Evolutionary conservation across 2,113 vertebrate species (phyloP).

Genomic region (Mobula birostris): DNA sequence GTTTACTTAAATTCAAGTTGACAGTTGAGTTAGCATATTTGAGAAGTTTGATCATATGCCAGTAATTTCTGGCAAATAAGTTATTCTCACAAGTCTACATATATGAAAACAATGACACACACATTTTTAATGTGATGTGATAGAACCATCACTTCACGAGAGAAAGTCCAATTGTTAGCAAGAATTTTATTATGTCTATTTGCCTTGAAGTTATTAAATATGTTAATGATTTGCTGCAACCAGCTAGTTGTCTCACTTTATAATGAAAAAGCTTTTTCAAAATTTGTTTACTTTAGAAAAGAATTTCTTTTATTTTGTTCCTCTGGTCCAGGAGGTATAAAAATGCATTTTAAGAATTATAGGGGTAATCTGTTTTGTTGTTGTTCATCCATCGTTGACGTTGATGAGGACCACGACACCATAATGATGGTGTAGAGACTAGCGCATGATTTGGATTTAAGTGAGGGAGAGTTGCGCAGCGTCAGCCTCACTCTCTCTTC

Average conservation of each 20-base stretch:
- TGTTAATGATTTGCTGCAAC: background rate
- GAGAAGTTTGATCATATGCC: background rate
- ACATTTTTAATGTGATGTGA: background rate
- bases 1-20: background rate
- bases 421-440: no score
- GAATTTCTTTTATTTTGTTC: no score
- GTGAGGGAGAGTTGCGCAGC: no score
- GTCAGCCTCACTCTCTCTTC: no score
- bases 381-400: no score
- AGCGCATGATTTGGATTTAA: no score
- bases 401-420: no score
- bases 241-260: background rate
- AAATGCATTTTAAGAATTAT: no score
- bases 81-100: background rate
- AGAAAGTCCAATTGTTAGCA: background rate
- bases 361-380: no score
- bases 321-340: no score
- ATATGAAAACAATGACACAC: background rate
- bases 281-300: no score
- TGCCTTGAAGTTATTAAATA: background rate
- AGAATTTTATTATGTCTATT: background rate
- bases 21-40: background rate
- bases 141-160: background rate
- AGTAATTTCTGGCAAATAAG: background rate
- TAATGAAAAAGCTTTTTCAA: background rate